phyloP scores from a whole-genome alignment of 2,888 invertebrate species.

The Thysanoteuthis rhombus region DNA sequence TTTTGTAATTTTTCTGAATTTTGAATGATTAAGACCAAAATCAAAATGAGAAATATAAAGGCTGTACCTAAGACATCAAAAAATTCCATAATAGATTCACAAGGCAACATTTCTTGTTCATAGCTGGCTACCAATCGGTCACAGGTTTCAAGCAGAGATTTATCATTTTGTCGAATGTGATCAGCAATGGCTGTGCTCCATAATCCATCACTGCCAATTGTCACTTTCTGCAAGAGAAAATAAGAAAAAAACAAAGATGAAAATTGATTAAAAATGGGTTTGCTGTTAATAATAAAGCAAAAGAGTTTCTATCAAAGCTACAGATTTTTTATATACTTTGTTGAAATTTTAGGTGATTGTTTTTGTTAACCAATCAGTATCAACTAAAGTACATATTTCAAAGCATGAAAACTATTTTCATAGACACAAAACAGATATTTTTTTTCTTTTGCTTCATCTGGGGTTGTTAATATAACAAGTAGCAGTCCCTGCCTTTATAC shows the following conservation, averaged over 20 bases:
- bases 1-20: background rate
- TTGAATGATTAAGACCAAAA: background rate
- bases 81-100: slow-evolving; percentile 89
- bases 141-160: slow-evolving; percentile 85
- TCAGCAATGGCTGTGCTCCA: slow-evolving; percentile 92
- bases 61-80: slow-evolving; percentile 86
- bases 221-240: slow-evolving; percentile 71
- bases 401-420: background rate
- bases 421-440: background rate
- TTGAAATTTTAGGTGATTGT: no score
- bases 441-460: no score
- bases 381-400: background rate
- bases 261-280: no score
- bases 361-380: no score
- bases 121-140: slow-evolving; percentile 84
- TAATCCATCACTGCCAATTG: slow-evolving; percentile 70
- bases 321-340: no score
- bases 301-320: no score
- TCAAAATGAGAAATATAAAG: background rate
- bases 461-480: no score
- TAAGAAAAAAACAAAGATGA: no score
- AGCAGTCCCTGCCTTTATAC: no score
- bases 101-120: slow-evolving; percentile 88
- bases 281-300: no score
- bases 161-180: slow-evolving; percentile 93